These are phyloP conservation scores for Triplophysa yarkandensis DNA, from an alignment of 2,797 vertebrate genomes.

Conservation along the genomic window DNA sequence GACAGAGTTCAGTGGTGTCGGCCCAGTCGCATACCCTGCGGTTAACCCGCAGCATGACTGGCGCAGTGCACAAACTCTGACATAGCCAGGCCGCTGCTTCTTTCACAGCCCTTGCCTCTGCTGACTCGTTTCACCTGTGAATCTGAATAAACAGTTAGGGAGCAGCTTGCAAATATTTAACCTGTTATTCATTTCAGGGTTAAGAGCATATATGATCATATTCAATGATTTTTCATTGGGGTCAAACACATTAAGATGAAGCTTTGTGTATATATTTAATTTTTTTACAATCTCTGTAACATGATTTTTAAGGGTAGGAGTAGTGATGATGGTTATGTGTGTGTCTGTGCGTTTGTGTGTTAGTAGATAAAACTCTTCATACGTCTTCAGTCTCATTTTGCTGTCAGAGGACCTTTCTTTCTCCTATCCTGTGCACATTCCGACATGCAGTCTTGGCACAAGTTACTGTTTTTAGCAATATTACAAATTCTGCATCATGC, in stretches of 20 bases:
- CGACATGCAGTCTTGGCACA: conserved; percentile 34
- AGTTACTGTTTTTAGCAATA: conserved; percentile 21
- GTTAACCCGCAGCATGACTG: conserved; percentile 44
- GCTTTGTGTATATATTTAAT: neutral
- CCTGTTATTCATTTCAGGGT: conserved; percentile 5
- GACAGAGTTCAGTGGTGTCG: conserved; percentile 18
- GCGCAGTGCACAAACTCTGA: conserved; percentile 24
- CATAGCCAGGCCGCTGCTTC: neutral
- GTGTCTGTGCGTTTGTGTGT: conserved; percentile 2
- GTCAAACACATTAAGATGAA: neutral
- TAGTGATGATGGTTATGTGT: neutral
- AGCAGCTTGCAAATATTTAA: neutral
- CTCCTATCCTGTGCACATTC: conserved; percentile 18
- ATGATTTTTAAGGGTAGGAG: neutral
- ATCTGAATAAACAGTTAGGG: neutral
- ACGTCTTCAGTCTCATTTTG: conserved; percentile 22
- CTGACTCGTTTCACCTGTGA: neutral
- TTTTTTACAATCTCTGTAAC: neutral
- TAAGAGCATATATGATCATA: conserved; percentile 15
- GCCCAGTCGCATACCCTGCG: conserved; percentile 16
- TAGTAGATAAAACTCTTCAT: conserved; percentile 23
- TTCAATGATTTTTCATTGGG: too few relatives aligned
- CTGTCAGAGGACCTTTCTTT: conserved; percentile 10
- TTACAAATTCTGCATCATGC: conserved; percentile 31
- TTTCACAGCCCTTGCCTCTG: neutral